Evolutionary conservation across 2,113 vertebrate species (phyloP).

Genomic region (Pteropus alecto): DNA sequence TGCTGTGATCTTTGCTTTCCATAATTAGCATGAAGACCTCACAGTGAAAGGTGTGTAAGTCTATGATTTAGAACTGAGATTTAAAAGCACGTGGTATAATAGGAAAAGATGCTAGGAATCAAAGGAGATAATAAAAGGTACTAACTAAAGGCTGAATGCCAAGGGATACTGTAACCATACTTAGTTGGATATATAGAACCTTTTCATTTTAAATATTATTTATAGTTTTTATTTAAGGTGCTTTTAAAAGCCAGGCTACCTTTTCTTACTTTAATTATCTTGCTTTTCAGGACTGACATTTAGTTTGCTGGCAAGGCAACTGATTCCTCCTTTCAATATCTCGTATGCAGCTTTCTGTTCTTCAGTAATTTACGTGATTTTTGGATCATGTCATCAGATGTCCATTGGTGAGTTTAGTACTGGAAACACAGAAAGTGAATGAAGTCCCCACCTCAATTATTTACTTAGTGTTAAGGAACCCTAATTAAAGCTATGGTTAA

Average conservation of each 20-base stretch:
- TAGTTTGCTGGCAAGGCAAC: slow-evolving; percentile 73
- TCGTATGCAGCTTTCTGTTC: slow-evolving; percentile 78
- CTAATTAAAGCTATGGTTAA: not conserved
- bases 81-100: not conserved
- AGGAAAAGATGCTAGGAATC: not conserved
- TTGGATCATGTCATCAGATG: slow-evolving; percentile 79
- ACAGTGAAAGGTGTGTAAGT: not conserved
- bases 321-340: slow-evolving; percentile 70
- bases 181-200: not conserved
- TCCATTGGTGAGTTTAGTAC: slow-evolving; percentile 77
- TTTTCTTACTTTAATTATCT: slow-evolving; percentile 50
- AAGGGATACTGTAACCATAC: not conserved
- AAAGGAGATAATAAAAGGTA: slow-evolving; percentile 6
- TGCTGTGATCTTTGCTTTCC: not conserved
- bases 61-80: not conserved
- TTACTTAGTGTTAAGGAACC: not conserved
- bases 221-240: slow-evolving; percentile 1
- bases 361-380: slow-evolving; percentile 73
- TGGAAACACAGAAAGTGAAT: not conserved
- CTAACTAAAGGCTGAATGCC: not conserved
- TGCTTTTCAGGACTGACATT: slow-evolving; percentile 75
- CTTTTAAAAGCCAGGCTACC: slow-evolving; percentile 17
- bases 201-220: slow-evolving; percentile 34
- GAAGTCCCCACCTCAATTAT: not conserved
- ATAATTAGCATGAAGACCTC: not conserved